phyloP scores from a whole-genome alignment of 2,888 invertebrate species.

The Euphydryas editha region DNA sequence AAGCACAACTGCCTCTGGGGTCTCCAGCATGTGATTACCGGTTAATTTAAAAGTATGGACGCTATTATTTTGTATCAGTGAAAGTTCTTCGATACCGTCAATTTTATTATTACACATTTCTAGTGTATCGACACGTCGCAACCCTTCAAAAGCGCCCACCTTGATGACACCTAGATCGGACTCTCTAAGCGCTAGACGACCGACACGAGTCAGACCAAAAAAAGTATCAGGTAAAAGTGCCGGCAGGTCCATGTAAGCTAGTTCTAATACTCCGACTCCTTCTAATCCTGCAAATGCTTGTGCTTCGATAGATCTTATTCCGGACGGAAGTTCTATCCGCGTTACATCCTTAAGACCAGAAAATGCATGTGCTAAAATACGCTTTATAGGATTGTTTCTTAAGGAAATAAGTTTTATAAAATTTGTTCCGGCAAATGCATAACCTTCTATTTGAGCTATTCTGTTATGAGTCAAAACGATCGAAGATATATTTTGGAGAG shows the following conservation, averaged over 20 bases:
- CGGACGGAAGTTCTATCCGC: constrained; percentile 92
- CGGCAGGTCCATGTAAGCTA: constrained; percentile 93
- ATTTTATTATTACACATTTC: constrained; percentile 94
- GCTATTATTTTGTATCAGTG: constrained; percentile 87
- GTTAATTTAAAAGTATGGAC: constrained; percentile 89
- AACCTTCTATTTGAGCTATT: constrained; percentile 88
- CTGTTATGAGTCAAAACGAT: constrained; percentile 88
- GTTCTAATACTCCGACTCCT: constrained; percentile 90
- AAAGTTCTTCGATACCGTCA: constrained; percentile 90
- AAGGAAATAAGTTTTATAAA: constrained; percentile 92
- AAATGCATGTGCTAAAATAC: constrained; percentile 92
- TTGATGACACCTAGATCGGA: constrained; percentile 91
- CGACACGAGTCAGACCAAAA: constrained; percentile 89
- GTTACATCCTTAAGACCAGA: constrained; percentile 92
- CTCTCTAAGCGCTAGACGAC: constrained; percentile 90
- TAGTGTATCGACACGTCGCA: constrained; percentile 87
- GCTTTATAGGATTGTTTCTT: constrained; percentile 92
- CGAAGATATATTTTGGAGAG: constrained; percentile 90
- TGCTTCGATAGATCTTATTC: constrained; percentile 88
- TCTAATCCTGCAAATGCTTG: constrained; percentile 93
- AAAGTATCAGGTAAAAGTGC: constrained; percentile 89
- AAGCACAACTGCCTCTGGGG: constrained; percentile 88
- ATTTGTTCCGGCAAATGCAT: constrained; percentile 94
- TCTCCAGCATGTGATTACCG: constrained; percentile 92
- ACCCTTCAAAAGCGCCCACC: constrained; percentile 89